Evolutionary conservation across 2,888 invertebrate genomes (phyloP).

Genomic region (Nomada fucata): DNA sequence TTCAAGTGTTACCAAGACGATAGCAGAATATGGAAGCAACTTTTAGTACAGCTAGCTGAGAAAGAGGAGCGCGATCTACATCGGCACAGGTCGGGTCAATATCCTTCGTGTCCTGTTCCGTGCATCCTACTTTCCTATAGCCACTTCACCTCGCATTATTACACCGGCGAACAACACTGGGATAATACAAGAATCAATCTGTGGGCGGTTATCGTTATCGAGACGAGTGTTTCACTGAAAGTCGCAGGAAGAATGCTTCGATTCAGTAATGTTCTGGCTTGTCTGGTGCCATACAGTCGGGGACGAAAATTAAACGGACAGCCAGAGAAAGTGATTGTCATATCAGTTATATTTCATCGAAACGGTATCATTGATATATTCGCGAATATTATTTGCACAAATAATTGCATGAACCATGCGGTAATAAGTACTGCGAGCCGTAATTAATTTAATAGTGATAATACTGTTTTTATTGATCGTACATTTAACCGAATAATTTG

Average conservation of each 20-base stretch:
- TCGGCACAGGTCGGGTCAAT: constrained; percentile 70
- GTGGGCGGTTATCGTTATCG: constrained; percentile 4
- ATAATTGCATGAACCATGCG: too few relatives aligned
- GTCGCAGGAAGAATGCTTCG: neutral
- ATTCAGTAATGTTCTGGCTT: neutral
- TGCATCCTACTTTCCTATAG: constrained; percentile 39
- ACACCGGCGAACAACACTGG: constrained; percentile 13
- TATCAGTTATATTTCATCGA: too few relatives aligned
- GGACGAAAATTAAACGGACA: too few relatives aligned
- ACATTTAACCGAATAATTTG: too few relatives aligned
- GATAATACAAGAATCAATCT: neutral
- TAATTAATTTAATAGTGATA: too few relatives aligned
- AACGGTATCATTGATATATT: too few relatives aligned
- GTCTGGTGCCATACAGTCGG: neutral
- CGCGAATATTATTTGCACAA: too few relatives aligned
- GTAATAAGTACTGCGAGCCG: too few relatives aligned
- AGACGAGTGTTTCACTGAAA: neutral
- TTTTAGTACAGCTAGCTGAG: constrained; percentile 20
- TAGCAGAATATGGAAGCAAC: constrained; percentile 26
- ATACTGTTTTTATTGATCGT: too few relatives aligned
- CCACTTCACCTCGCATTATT: constrained; percentile 21
- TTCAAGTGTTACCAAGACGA: constrained; percentile 20
- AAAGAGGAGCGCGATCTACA: constrained; percentile 38
- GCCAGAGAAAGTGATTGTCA: too few relatives aligned
- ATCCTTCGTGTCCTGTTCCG: constrained; percentile 73